Evolutionary conservation across 2,888 invertebrate species (phyloP), one percentile per base, ranked within the genome.

Genomic region (Dryobotodes eremita): DNA sequence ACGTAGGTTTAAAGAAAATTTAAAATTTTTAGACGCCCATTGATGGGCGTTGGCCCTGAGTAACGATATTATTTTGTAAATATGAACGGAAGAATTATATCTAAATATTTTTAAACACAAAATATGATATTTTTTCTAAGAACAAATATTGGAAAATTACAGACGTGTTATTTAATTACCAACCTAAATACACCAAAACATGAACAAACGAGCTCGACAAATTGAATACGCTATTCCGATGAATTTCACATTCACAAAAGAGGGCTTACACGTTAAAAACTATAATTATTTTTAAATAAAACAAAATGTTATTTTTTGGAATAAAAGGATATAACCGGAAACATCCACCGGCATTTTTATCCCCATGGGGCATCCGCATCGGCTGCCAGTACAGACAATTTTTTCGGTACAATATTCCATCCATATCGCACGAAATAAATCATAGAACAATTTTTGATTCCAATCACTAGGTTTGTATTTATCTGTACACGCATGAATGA

Each of bases 381-480:
- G 72, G 50, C 46, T 57, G 53, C 57, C n/a, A 77, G 53, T 42
- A 66, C 20, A 57, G 55, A 71, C 23, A 0, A 36, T 64, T 69
- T 85, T 82, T 74, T 78, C 71, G 70, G 64, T 76, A 77, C 79
- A 73, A 77, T 65, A 65, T 79, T 79, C 64, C n/a, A 55, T 68
- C n/a, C 55, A 36, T 55, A 55, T 4, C 2, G 70, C n/a, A 26
- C 59, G 26, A 79, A 73, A 82, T 76, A 77, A 80, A 83, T 78
- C 79, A 75, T 83, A 91, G 89, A 84, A 71, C 83, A 82, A 83
- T 83, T 75, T 79, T 79, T 80, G 65, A 81, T 73, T 77, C 75
- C 74, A 77, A 80, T 82, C 75, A 76, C 75, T 82, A 82, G 71
- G 57, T 74, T 75, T 17, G 50, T 75, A 79, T 82, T 86, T 82